Evolutionary conservation across 2,888 invertebrate genomes (phyloP), one percentile per base, ranked within the genome.

Genomic region (Quadroppia sp.): DNA sequence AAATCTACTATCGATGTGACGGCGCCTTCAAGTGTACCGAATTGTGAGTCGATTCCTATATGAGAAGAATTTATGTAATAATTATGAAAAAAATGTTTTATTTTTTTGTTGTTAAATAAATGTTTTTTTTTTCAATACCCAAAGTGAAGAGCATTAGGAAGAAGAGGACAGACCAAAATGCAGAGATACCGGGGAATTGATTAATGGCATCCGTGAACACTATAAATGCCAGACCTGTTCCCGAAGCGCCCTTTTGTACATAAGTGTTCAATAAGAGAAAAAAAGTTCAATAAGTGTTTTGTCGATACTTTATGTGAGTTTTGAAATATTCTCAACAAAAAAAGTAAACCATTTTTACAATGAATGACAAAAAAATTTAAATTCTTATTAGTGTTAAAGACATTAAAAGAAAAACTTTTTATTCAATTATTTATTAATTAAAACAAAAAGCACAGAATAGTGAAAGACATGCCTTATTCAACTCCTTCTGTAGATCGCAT

Each of bases 201-300:
- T 95, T 94, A 81, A 97, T 96, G 9, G 97, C 97, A 83, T 97
- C 95, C 0, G 97, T 96, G 85, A 96, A 97, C 79, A 96, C 94
- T 77, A 96, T 95, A 83, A 97, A 97, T 0, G 96, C 97, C 74
- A 97, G 84, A 0, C 97, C 97, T 0, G 96, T 95, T 30, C 97
- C 97, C 2, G 95, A 92, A 0, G 95, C 96, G 7, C 95, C 93
- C 96, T 96, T 84, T 61, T 9, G 36, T 36, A 36, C 6, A 36
- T 48, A 48, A 48, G 15, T 48, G n/a, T 48, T 48, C 4, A 48
- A n/a, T 6, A 48, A n/a, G 15, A 48, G n/a, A n/a, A n/a, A 48
- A 48, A 48, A 48, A 48, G 20, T 48, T 48, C 20, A 48, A 48
- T n/a, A n/a, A n/a, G n/a, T 48, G 20, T 45, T 2, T 48, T n/a